phyloP scores from a whole-genome alignment of 2,797 vertebrate species.

The Lagorchestes hirsutus region DNA sequence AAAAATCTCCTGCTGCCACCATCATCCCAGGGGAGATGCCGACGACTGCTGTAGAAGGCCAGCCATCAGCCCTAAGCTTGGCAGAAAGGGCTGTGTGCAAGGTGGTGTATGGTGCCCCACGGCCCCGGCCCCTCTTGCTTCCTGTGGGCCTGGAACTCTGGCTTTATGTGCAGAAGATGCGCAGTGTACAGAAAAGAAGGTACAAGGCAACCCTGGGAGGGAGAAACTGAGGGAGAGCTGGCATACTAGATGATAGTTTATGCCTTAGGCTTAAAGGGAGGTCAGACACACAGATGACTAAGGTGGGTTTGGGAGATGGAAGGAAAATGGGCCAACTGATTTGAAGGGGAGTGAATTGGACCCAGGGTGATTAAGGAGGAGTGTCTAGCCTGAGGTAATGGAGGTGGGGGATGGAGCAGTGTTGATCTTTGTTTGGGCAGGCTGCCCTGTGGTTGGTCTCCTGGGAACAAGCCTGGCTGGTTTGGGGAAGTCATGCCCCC shows the following conservation, averaged over 20 bases:
- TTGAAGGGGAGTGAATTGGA: not conserved
- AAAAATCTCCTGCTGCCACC: not conserved
- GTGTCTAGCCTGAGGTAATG: not conserved
- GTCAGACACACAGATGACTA: not conserved
- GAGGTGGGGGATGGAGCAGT: fast-evolving
- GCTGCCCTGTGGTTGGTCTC: no score
- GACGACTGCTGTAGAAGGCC: constrained; percentile 74
- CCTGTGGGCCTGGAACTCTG: constrained; percentile 89
- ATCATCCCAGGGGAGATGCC: constrained; percentile 75
- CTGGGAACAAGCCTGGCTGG: not conserved
- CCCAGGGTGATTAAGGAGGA: not conserved
- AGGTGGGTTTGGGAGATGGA: not conserved
- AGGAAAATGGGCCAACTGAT: not conserved
- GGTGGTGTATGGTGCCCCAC: constrained; percentile 87
- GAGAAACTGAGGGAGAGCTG: not conserved
- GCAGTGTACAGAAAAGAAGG: constrained; percentile 87
- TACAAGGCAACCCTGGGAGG: constrained; percentile 63
- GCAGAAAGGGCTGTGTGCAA: constrained; percentile 89
- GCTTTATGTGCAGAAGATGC: constrained; percentile 86
- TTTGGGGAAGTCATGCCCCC: not conserved
- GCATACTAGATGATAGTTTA: fast-evolving
- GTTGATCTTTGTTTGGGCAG: not conserved
- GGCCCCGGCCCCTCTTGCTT: constrained; percentile 85
- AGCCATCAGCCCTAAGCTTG: constrained; percentile 77
- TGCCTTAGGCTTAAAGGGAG: not conserved